phyloP scores from a whole-genome alignment of 2,113 vertebrate species.

The Agapornis roseicollis region DNA sequence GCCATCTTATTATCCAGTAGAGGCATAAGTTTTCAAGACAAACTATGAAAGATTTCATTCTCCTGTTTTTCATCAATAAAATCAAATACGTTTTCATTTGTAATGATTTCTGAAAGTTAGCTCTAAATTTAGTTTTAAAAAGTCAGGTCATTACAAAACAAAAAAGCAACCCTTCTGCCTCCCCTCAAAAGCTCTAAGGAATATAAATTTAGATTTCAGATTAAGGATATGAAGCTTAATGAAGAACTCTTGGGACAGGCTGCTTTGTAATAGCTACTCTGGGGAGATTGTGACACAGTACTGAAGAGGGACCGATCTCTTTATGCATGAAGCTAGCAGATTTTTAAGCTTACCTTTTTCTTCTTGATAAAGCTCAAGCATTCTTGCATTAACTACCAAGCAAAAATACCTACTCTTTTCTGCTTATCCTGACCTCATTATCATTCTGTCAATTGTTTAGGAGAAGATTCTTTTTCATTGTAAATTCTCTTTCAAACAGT shows the following conservation, averaged over 20 bases:
- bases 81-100: not conserved
- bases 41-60: not conserved
- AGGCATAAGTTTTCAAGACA: not conserved
- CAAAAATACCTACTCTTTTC: not conserved
- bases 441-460: slow-evolving; percentile 24
- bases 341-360: not conserved
- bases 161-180: not conserved
- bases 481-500: slow-evolving; percentile 42
- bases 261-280: not conserved
- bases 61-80: not conserved
- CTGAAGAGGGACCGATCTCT: not conserved
- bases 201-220: not conserved
- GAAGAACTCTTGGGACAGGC: not conserved
- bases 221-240: not conserved
- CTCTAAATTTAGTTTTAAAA: not conserved
- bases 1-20: not conserved
- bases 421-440: slow-evolving; percentile 41
- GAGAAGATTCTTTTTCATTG: slow-evolving; percentile 34
- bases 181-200: not conserved
- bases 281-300: not conserved
- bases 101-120: not conserved
- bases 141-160: not conserved
- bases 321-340: not conserved
- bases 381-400: not conserved
- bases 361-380: not conserved